Conservation (phyloP, 2,113 vertebrate species). For the Aphyosemion australe region DNA sequence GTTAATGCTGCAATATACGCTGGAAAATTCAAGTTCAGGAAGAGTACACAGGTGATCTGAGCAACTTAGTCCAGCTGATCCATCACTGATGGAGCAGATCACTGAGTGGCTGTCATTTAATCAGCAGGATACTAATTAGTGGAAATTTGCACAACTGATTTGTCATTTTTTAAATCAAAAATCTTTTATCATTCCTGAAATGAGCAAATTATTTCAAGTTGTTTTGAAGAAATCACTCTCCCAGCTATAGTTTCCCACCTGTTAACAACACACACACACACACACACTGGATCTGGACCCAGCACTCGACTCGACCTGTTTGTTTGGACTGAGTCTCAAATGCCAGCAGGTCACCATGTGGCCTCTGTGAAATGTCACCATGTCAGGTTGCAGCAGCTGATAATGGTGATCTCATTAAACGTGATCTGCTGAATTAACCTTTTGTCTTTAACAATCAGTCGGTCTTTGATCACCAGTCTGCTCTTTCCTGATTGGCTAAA, state of each 20-base stretch:
- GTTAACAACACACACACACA: constrained; percentile 5
- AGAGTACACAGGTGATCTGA: neutral
- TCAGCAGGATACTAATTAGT: no score
- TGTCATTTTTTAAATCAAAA: no score
- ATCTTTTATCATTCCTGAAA: no score
- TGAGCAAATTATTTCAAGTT: neutral
- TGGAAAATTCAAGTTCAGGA: neutral
- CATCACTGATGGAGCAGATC: neutral
- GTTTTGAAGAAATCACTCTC: neutral
- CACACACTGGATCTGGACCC: constrained; percentile 44
- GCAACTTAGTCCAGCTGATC: neutral
- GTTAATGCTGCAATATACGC: no score
- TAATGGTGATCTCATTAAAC: constrained; percentile 62
- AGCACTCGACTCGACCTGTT: constrained; percentile 23
- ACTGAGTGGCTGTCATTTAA: no score
- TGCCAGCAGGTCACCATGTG: constrained; percentile 61
- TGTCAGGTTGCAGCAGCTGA: constrained; percentile 56
- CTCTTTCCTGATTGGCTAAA: constrained; percentile 5
- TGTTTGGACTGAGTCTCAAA: constrained; percentile 49
- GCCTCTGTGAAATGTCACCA: constrained; percentile 63
- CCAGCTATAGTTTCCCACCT: no score
- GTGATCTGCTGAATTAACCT: constrained; percentile 74
- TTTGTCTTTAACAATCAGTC: constrained; percentile 40
- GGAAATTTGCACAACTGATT: no score
- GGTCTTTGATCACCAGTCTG: constrained; percentile 21